Percentiles rank a stretch among this genome's conserved stretches.
phyloP scores from a whole-genome alignment of 2,888 invertebrate species.

The Dynastes grantii region DNA sequence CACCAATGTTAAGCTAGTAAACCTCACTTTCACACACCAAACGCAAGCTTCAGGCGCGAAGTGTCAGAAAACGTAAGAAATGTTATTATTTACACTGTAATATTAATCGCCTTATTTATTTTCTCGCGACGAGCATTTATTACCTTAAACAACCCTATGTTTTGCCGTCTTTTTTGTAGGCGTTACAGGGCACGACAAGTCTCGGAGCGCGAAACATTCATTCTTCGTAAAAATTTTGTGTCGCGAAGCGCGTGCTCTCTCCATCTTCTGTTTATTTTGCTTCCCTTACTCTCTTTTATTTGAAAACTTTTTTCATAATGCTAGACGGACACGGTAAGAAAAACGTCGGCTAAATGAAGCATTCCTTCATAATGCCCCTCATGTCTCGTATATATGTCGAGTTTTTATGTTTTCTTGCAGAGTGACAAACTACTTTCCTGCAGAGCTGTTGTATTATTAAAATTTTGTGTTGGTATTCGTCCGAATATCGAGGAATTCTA shows the following conservation, averaged over 20 bases:
- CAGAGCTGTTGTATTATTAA: conserved; percentile 12
- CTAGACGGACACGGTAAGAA: conserved; percentile 11
- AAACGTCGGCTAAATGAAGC: conserved; percentile 22
- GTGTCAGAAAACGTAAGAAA: not conserved
- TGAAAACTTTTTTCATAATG: conserved; percentile 46
- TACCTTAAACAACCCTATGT: not conserved
- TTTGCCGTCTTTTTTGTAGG: not conserved
- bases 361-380: conserved; percentile 11
- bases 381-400: conserved; percentile 12
- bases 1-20: not conserved
- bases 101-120: conserved; percentile 10
- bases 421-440: conserved; percentile 10
- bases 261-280: conserved; percentile 2
- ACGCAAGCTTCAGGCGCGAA: not conserved
- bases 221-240: conserved; percentile 18
- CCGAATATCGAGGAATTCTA: not conserved
- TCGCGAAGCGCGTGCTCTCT: not conserved
- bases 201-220: conserved; percentile 27
- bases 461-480: conserved; percentile 6
- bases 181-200: not conserved
- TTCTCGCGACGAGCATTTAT: conserved; percentile 8
- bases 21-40: not conserved
- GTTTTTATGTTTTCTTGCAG: not conserved
- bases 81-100: not conserved
- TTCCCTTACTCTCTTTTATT: conserved; percentile 27